phyloP scores from a whole-genome alignment of 2,888 invertebrate species.

The Drosophila vallismaia region DNA sequence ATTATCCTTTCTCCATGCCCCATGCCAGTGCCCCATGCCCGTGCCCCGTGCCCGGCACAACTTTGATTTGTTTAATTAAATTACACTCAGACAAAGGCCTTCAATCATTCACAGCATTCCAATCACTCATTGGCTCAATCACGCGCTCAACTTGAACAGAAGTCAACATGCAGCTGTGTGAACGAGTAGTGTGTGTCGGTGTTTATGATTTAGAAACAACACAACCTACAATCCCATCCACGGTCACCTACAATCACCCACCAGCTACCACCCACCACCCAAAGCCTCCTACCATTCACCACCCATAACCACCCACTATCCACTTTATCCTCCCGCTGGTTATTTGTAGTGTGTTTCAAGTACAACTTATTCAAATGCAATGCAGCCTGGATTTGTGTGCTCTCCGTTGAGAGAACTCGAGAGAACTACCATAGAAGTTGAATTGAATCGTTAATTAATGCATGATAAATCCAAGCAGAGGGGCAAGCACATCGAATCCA shows the following conservation, averaged over 20 bases:
- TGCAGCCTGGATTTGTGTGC: conserved; percentile 37
- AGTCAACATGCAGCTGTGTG: conserved; percentile 50
- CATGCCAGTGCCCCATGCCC: background rate
- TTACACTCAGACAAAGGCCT: conserved; percentile 71
- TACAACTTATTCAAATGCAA: conserved; percentile 49
- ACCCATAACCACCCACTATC: background rate
- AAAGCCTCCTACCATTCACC: conserved; percentile 1
- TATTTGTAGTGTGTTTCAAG: conserved; percentile 45
- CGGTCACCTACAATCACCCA: background rate
- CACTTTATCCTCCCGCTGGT: conserved; percentile 26
- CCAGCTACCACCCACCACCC: conserved; percentile 2
- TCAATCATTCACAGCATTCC: conserved; percentile 74
- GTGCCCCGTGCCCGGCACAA: conserved; percentile 8
- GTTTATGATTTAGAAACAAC: conserved; percentile 33
- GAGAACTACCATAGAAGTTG: conserved; percentile 44
- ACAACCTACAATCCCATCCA: conserved; percentile 3
- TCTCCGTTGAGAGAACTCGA: conserved; percentile 22
- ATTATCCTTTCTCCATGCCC: background rate
- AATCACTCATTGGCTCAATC: conserved; percentile 75
- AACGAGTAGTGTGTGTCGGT: conserved; percentile 22
- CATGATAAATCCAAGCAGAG: conserved; percentile 24
- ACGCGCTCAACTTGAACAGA: conserved; percentile 60
- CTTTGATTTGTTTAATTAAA: conserved; percentile 76
- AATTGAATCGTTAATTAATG: conserved; percentile 59
- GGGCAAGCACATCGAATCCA: conserved; percentile 30